Base-by-base conservation (phyloP, 1,140 invertebrate species). In the Macrobrachium nipponense region DNA sequence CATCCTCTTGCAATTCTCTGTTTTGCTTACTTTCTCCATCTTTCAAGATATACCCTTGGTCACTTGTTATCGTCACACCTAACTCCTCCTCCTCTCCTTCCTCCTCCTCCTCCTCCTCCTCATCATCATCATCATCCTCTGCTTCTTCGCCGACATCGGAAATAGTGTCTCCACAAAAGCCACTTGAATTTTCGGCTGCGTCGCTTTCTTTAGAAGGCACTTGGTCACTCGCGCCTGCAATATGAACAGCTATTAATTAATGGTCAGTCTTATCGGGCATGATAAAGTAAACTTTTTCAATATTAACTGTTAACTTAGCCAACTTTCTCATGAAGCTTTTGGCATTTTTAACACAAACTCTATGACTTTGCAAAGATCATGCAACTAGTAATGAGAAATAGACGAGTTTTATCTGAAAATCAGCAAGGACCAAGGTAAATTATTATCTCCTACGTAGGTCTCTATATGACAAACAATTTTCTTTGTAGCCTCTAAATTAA, bases 131-230 rank as follows among this genome's bases (percentile, higher is more conserved):
- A 23, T 76, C 81, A 51, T 61, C 73, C 14, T 70, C 82, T 2
- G 59, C 83, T 23, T 80, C 83, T n/a, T 79, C 83, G 5, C 77
- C 83, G 58, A 80, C 59, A 64, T 86, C 77, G 15, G 83, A 86
- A 11, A 86, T 68, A 23, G 64, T 86, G 60, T 86, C 83, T 6
- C 77, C 83, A 73, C 83, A 86, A 44, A 80, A 86, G 5, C 83
- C 83, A 23, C 77, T 86, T 27, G 83, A 86, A 17, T 70, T 72
- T 59, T 82, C 80, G 12, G 83, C 80, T 27, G 44, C 68, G 14
- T 86, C 77, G 60, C 83, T 86, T 68, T 61, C 83, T 59, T 86
- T 86, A 51, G 83, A 86, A 58, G 76, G 77, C n/a, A 76, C 77
- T 1, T 80, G 83, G 60, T 86, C 83, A 18, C 64, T 80, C 23